These are phyloP conservation scores for Lordiphosa andalusiaca DNA, from an alignment of 2,888 invertebrate genomes.

Conservation along the genomic window DNA sequence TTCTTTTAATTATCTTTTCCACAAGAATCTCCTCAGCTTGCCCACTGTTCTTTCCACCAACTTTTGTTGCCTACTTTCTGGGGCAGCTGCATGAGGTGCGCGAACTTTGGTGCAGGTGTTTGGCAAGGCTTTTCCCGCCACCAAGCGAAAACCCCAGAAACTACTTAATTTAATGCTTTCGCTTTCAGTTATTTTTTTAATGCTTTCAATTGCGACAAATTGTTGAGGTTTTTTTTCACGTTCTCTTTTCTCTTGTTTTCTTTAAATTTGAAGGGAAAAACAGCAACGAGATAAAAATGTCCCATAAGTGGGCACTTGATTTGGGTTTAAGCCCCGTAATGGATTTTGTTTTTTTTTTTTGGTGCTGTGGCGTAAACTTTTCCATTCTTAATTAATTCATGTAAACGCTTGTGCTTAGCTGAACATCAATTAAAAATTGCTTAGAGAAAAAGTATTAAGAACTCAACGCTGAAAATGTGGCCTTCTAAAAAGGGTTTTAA, in stretches of 20 bases:
- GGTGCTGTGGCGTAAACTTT: conserved; percentile 33
- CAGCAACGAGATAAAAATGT: conserved; percentile 16
- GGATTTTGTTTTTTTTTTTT: conserved; percentile 12
- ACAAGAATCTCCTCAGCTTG: background rate
- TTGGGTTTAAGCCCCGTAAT: conserved; percentile 11
- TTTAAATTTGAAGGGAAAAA: conserved; percentile 59
- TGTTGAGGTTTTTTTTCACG: conserved; percentile 11
- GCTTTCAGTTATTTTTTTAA: conserved; percentile 34
- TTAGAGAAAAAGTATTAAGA: conserved; percentile 27
- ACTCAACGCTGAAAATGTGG: conserved; percentile 15
- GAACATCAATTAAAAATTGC: conserved; percentile 58
- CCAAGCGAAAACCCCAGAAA: conserved; percentile 18
- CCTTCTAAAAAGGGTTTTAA: conserved; percentile 5
- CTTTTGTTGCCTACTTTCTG: conserved; percentile 34
- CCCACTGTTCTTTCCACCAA: conserved; percentile 9
- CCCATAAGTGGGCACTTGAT: conserved; percentile 18
- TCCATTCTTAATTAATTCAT: conserved; percentile 52
- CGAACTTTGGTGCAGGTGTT: conserved; percentile 8
- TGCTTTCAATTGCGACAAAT: conserved; percentile 31
- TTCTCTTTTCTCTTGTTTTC: conserved; percentile 46
- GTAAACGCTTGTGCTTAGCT: conserved; percentile 21
- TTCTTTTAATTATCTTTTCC: background rate
- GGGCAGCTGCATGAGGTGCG: conserved; percentile 6
- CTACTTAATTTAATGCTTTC: conserved; percentile 37
- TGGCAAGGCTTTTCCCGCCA: background rate